Conservation (phyloP, 2,113 vertebrate species). For the Nanorana parkeri region DNA sequence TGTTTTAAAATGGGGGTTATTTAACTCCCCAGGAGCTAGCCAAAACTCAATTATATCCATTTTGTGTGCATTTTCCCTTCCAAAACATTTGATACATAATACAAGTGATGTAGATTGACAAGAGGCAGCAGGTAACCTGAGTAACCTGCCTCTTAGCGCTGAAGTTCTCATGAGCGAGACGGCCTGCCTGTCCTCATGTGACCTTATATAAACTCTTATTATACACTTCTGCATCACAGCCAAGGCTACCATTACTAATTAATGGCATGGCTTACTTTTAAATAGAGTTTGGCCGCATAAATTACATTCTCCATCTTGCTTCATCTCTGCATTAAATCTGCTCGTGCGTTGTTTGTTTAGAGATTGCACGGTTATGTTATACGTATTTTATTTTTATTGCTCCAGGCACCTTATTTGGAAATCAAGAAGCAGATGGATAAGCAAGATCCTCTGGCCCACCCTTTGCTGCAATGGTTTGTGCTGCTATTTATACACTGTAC, state of each 20-base stretch:
- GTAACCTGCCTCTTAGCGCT: no score
- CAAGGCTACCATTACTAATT: not conserved
- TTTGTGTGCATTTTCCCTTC: no score
- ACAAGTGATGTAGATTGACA: no score
- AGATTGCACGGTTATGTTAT: not conserved
- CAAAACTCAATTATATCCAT: no score
- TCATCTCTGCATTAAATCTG: not conserved
- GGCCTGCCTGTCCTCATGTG: not conserved
- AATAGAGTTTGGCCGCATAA: not conserved
- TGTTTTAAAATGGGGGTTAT: no score
- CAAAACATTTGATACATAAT: no score
- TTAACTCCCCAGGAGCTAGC: no score
- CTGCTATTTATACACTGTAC: not conserved
- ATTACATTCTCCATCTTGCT: not conserved
- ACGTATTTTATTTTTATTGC: slow-evolving; percentile 55
- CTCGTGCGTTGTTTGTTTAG: not conserved
- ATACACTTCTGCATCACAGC: not conserved
- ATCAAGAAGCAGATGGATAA: slow-evolving; percentile 96
- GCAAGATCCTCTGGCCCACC: slow-evolving; percentile 88
- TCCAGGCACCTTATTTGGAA: slow-evolving; percentile 89
- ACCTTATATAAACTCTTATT: not conserved
- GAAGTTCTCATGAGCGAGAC: not conserved
- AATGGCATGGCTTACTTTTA: not conserved
- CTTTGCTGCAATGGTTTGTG: slow-evolving; percentile 85
- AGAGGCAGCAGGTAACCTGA: no score